phyloP scores from a whole-genome alignment of 2,888 invertebrate genomes.

The Adela reaumurella region DNA sequence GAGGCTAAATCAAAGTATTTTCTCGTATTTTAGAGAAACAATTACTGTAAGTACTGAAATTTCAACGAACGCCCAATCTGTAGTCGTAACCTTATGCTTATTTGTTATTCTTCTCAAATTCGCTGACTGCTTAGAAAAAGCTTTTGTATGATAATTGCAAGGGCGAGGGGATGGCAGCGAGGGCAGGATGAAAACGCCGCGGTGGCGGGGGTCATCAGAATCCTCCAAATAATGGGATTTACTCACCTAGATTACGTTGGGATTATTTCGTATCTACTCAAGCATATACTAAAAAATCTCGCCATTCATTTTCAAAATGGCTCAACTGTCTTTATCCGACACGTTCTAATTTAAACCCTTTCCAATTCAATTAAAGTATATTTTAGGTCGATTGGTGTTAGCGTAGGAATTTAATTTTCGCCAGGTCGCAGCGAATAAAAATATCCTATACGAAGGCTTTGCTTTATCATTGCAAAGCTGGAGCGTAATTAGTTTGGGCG shows the following conservation, averaged over 20 bases:
- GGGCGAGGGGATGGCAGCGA: background rate
- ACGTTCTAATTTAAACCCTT: constrained; percentile 16
- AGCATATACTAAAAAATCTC: constrained; percentile 29
- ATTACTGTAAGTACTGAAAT: no score
- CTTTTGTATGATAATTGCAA: constrained; percentile 14
- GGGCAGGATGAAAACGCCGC: constrained; percentile 16
- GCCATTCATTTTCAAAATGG: constrained; percentile 12
- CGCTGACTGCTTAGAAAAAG: constrained; percentile 13
- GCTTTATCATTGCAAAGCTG: constrained; percentile 53
- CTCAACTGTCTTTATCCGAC: background rate
- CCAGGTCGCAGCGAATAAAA: constrained; percentile 32
- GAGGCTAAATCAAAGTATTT: no score
- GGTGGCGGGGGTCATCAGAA: constrained; percentile 31
- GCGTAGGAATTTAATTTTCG: constrained; percentile 44
- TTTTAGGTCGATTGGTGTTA: constrained; percentile 13
- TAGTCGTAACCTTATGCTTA: no score
- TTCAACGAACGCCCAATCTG: no score
- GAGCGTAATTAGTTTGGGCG: constrained; percentile 50
- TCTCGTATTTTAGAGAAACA: no score
- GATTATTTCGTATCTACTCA: constrained; percentile 42
- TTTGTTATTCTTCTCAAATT: constrained; percentile 11
- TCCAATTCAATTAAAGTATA: constrained; percentile 9
- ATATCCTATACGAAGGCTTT: constrained; percentile 53
- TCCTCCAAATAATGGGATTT: constrained; percentile 46
- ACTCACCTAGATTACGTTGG: constrained; percentile 45